These are phyloP conservation scores for Cosmia trapezina DNA, from an alignment of 2,888 invertebrate species.

Conservation along the genomic window DNA sequence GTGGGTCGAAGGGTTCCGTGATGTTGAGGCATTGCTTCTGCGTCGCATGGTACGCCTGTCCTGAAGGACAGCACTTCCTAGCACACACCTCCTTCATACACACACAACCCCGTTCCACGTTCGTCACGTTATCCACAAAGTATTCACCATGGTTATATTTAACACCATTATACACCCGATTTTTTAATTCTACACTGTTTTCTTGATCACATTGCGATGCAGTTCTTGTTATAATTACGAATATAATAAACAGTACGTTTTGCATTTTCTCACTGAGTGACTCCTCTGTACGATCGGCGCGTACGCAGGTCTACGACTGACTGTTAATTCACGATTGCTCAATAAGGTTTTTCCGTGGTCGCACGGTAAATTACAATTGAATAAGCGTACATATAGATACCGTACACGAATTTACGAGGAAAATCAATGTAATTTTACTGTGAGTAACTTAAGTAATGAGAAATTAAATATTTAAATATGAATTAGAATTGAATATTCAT, in stretches of 20 bases:
- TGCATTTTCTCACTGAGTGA: slow-evolving; percentile 35
- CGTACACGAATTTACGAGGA: slow-evolving; percentile 4
- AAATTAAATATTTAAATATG: background rate
- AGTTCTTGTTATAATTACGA: slow-evolving; percentile 45
- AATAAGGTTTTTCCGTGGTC: slow-evolving; percentile 52
- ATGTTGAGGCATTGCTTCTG: slow-evolving; percentile 68
- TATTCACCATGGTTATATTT: slow-evolving; percentile 73
- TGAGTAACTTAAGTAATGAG: background rate
- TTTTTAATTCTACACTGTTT: slow-evolving; percentile 52
- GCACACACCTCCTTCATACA: slow-evolving; percentile 75
- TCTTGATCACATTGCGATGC: slow-evolving; percentile 50
- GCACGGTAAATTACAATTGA: slow-evolving; percentile 39
- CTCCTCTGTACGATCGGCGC: slow-evolving; percentile 49
- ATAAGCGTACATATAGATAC: background rate
- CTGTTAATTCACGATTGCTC: slow-evolving; percentile 52
- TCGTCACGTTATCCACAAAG: slow-evolving; percentile 67
- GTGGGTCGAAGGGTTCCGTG: slow-evolving; percentile 66
- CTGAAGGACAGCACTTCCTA: slow-evolving; percentile 80
- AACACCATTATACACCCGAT: slow-evolving; percentile 64
- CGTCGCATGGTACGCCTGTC: slow-evolving; percentile 67
- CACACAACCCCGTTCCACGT: slow-evolving; percentile 73
- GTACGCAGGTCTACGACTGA: slow-evolving; percentile 50
- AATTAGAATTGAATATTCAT: slow-evolving; percentile 3
- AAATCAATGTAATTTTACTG: background rate
- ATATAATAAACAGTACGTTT: slow-evolving; percentile 22